Percentiles rank a stretch among this genome's conserved stretches.
Evolutionary conservation across 1,140 invertebrate species (phyloP).

Genomic region (Drosophila subpulchrella): DNA sequence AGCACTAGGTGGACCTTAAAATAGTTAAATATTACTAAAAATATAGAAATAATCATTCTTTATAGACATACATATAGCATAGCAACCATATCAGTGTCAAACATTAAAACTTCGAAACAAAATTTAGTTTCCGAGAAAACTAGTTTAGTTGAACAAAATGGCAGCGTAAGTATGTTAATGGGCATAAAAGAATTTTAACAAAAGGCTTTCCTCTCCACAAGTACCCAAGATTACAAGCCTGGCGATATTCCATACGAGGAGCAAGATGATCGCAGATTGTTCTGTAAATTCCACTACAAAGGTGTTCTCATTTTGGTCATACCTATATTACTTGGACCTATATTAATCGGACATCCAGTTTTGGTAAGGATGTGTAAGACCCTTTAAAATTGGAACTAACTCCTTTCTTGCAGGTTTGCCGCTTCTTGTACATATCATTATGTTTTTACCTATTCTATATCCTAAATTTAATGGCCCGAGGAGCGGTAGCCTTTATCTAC

Average conservation of each 20-base stretch:
- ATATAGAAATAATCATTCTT: too few species aligned
- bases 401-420: constrained; percentile 19
- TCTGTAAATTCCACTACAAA: constrained; percentile 62
- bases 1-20: not conserved
- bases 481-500: constrained; percentile 52
- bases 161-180: constrained; percentile 19
- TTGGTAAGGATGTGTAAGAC: not conserved
- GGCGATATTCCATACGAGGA: constrained; percentile 30
- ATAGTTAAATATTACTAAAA: too few species aligned
- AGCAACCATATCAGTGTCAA: not conserved
- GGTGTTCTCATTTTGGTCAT: constrained; percentile 44
- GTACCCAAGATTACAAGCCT: constrained; percentile 42
- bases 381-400: too few species aligned
- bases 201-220: not conserved
- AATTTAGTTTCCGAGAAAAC: not conserved
- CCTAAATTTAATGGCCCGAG: constrained; percentile 50
- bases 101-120: not conserved
- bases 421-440: constrained; percentile 37
- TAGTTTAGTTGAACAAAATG: not conserved
- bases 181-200: not conserved
- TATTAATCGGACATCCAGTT: constrained; percentile 21
- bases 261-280: constrained; percentile 45
- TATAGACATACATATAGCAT: too few species aligned
- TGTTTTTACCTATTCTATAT: constrained; percentile 52
- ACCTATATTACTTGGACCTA: constrained; percentile 35